Evolutionary conservation across 2,888 invertebrate species (phyloP).

Genomic region (Bedellia somnulentella): DNA sequence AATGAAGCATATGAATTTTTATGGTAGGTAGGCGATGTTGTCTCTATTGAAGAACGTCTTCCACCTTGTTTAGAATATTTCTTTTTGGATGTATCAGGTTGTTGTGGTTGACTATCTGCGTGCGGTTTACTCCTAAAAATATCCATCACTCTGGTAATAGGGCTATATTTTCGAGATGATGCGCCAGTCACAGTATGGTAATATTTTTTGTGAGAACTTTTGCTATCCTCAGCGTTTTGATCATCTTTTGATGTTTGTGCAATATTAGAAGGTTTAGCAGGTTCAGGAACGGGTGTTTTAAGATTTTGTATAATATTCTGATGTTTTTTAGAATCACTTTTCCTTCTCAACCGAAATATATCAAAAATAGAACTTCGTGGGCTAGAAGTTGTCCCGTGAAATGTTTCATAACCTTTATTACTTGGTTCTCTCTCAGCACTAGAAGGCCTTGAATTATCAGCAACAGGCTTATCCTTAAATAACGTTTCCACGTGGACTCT

Average conservation of each 20-base stretch:
- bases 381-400: conserved; percentile 52
- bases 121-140: conserved; percentile 47
- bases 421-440: conserved; percentile 40
- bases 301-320: conserved; percentile 27
- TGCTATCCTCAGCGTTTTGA: conserved; percentile 23
- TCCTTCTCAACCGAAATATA: conserved; percentile 49
- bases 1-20: conserved; percentile 52
- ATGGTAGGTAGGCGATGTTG: conserved; percentile 50
- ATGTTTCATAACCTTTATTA: conserved; percentile 48
- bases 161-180: conserved; percentile 47
- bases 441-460: conserved; percentile 36
- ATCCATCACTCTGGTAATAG: conserved; percentile 54
- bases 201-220: conserved; percentile 50
- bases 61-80: conserved; percentile 27
- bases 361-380: conserved; percentile 54
- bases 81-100: conserved; percentile 34
- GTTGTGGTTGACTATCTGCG: conserved; percentile 24
- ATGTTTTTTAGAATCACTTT: conserved; percentile 49
- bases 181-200: conserved; percentile 55
- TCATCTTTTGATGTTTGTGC: conserved; percentile 34
- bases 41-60: conserved; percentile 48
- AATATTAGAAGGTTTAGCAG: conserved; percentile 26
- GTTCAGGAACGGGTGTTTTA: conserved; percentile 19
- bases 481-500: conserved; percentile 47
- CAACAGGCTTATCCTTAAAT: conserved; percentile 38